phyloP scores from a whole-genome alignment of 53 echinoderm and acorn worm genomes.

The Antedon mediterranea region DNA sequence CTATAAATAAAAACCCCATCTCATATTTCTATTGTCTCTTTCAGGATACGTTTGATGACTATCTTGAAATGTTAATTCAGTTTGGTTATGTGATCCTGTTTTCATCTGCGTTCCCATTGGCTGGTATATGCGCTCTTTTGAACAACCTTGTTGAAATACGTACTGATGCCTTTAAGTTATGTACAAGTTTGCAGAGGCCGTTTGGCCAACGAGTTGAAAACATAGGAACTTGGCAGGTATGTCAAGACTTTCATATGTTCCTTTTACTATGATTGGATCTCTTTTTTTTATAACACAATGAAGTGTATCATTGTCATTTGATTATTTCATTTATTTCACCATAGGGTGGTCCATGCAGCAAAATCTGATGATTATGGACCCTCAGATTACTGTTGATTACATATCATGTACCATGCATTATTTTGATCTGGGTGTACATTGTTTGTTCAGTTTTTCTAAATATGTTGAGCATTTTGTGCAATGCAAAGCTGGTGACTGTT shows the following conservation, averaged over 20 bases:
- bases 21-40: not conserved
- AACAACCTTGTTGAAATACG: slow-evolving; percentile 87
- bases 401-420: too few relatives aligned
- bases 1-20: too few relatives aligned
- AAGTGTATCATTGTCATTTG: too few relatives aligned
- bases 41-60: slow-evolving; percentile 95
- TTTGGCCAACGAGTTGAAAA: slow-evolving; percentile 78
- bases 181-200: slow-evolving; percentile 69
- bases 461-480: too few relatives aligned
- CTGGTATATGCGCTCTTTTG: slow-evolving; percentile 69
- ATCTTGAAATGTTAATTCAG: slow-evolving; percentile 97
- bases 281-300: not conserved
- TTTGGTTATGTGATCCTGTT: slow-evolving; percentile 96
- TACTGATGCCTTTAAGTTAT: slow-evolving; percentile 96
- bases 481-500: too few relatives aligned
- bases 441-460: too few relatives aligned
- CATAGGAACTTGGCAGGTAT: slow-evolving; percentile 96
- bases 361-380: too few relatives aligned
- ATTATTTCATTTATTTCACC: not conserved
- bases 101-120: slow-evolving; percentile 91
- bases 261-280: not conserved
- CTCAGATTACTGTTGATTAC: too few relatives aligned
- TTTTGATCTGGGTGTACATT: too few relatives aligned
- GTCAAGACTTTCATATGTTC: slow-evolving; percentile 3
- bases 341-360: too few relatives aligned